Evolutionary conservation across 1,140 invertebrate genomes (phyloP).

Genomic region (Bombus ignitus): DNA sequence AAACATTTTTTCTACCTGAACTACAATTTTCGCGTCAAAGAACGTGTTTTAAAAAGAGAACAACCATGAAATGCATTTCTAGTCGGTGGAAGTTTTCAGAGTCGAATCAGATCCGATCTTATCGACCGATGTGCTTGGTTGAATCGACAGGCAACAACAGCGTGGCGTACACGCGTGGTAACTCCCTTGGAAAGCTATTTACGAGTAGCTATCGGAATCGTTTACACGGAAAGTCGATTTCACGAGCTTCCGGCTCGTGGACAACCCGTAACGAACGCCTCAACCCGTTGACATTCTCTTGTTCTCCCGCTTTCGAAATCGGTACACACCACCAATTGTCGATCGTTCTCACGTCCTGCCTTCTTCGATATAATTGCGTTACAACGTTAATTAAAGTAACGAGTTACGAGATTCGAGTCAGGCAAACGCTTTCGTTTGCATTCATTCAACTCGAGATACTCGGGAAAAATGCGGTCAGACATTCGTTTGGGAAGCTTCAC

Average conservation of each 20-base stretch:
- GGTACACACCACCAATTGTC: slow-evolving; percentile 21
- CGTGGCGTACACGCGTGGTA: not conserved
- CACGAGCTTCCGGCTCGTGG: slow-evolving; percentile 39
- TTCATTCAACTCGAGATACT: slow-evolving; percentile 1
- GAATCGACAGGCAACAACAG: slow-evolving; percentile 1
- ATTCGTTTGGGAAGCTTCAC: not conserved
- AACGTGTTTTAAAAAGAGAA: not conserved
- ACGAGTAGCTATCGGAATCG: slow-evolving; percentile 20
- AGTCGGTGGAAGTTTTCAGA: not conserved
- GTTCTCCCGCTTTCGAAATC: slow-evolving; percentile 33
- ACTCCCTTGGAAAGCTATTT: slow-evolving; percentile 12
- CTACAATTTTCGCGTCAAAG: not conserved
- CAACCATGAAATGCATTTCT: not conserved
- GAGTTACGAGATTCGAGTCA: slow-evolving; percentile 31
- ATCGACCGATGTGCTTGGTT: slow-evolving; percentile 1
- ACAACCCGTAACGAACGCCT: not conserved
- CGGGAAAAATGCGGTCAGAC: not conserved
- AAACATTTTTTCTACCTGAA: too few species aligned
- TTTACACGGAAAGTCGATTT: slow-evolving; percentile 54
- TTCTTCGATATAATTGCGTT: slow-evolving; percentile 25
- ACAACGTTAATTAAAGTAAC: slow-evolving; percentile 38
- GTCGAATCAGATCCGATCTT: slow-evolving; percentile 6
- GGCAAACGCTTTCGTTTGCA: slow-evolving; percentile 33
- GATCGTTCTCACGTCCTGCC: slow-evolving; percentile 33
- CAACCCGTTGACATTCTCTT: slow-evolving; percentile 33